phyloP scores from a whole-genome alignment of 2,113 vertebrate species.

The Oxyura jamaicensis region DNA sequence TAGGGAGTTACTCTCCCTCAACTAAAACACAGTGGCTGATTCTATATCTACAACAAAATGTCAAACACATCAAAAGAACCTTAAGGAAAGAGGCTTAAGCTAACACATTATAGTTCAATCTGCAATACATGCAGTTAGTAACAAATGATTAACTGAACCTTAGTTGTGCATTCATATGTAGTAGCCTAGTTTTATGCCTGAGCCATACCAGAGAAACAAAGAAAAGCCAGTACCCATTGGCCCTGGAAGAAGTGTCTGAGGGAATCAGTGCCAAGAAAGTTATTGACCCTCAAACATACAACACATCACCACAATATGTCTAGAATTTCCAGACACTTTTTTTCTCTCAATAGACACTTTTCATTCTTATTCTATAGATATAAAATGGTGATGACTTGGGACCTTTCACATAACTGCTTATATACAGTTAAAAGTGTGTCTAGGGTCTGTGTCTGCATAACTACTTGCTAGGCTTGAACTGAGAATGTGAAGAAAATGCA shows the following conservation, averaged over 20 bases:
- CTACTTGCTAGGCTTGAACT: neutral
- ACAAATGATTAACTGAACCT: neutral
- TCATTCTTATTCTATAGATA: neutral
- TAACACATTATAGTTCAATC: neutral
- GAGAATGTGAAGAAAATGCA: constrained; percentile 4
- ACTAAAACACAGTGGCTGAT: neutral
- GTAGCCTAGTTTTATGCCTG: neutral
- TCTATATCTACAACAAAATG: neutral
- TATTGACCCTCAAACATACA: neutral
- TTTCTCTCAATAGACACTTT: neutral
- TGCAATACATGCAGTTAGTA: neutral
- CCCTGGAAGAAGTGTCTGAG: neutral
- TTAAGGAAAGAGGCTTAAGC: neutral
- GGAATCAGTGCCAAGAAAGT: neutral
- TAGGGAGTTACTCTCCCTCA: neutral
- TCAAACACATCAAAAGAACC: neutral
- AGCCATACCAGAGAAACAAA: neutral
- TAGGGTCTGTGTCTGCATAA: neutral
- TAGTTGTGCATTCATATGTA: neutral
- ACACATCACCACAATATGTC: neutral
- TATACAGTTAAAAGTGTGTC: neutral
- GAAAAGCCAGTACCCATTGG: neutral
- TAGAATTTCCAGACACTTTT: neutral
- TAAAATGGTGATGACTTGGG: neutral
- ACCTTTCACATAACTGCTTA: neutral